Percentiles rank a stretch among this genome's conserved stretches.
Conservation (phyloP, 2,888 invertebrate species). For the Eupithecia exiguata region DNA sequence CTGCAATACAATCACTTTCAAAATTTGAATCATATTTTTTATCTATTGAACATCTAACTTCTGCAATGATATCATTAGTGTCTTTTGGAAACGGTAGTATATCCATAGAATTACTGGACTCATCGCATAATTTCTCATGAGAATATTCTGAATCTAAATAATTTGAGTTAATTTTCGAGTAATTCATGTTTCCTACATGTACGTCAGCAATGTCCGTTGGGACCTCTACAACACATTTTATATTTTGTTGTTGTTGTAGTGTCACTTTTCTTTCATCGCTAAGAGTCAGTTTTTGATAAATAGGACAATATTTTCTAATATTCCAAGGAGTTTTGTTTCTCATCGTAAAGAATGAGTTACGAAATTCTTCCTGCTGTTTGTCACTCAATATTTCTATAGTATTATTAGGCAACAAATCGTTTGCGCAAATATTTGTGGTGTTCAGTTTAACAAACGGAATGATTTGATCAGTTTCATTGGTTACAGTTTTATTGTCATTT, state of each 20-base stretch:
- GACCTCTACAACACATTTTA: neutral
- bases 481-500: neutral
- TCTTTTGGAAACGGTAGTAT: slow-evolving; percentile 6
- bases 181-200: neutral
- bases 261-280: neutral
- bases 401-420: neutral
- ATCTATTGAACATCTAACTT: neutral
- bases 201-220: neutral
- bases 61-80: slow-evolving; percentile 11
- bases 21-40: slow-evolving; percentile 13
- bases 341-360: neutral
- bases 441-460: neutral
- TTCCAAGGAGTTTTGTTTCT: neutral
- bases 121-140: neutral
- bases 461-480: neutral
- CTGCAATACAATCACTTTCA: slow-evolving; percentile 16
- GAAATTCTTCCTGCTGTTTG: neutral
- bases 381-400: neutral
- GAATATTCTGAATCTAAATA: neutral
- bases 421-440: neutral
- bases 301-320: slow-evolving; percentile 6
- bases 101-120: slow-evolving; percentile 11
- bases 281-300: neutral
- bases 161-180: neutral
- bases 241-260: neutral